Conservation (phyloP, 2,113 vertebrate species). For the Sinocyclocheilus anshuiensis region DNA sequence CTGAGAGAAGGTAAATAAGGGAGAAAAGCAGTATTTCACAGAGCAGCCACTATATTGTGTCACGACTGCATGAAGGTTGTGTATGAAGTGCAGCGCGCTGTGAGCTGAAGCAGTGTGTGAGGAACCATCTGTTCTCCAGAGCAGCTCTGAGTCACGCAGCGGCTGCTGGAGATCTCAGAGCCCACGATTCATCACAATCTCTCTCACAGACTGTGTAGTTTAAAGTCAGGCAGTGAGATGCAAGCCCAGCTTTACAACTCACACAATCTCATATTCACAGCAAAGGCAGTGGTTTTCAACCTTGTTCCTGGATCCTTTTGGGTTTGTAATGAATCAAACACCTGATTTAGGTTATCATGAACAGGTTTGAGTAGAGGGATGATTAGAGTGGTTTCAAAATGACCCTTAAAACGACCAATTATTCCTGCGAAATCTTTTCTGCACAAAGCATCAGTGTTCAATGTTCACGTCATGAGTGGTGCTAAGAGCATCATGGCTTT, state of each 20-base stretch:
- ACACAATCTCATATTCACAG: background rate
- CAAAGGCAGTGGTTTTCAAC: background rate
- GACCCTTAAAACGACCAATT: background rate
- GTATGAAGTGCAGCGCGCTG: conserved; percentile 14
- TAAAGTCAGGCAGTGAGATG: background rate
- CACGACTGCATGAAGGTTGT: background rate
- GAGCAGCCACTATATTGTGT: background rate
- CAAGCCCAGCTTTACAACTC: background rate
- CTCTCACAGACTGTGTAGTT: conserved; percentile 14
- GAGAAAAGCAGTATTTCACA: background rate
- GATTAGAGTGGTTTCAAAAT: background rate
- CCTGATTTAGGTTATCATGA: background rate
- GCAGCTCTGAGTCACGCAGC: conserved; percentile 34
- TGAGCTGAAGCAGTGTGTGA: background rate
- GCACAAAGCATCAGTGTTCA: background rate
- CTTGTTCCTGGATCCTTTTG: background rate
- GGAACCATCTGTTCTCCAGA: conserved; percentile 42
- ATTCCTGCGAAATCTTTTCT: background rate
- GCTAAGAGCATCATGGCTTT: background rate
- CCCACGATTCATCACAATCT: background rate
- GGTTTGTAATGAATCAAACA: background rate
- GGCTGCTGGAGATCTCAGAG: conserved; percentile 18
- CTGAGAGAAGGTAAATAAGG: background rate
- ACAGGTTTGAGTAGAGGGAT: background rate
- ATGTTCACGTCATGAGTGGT: background rate